Evolutionary conservation across 2,797 vertebrate species (phyloP).

Genomic region (Limosa lapponica): DNA sequence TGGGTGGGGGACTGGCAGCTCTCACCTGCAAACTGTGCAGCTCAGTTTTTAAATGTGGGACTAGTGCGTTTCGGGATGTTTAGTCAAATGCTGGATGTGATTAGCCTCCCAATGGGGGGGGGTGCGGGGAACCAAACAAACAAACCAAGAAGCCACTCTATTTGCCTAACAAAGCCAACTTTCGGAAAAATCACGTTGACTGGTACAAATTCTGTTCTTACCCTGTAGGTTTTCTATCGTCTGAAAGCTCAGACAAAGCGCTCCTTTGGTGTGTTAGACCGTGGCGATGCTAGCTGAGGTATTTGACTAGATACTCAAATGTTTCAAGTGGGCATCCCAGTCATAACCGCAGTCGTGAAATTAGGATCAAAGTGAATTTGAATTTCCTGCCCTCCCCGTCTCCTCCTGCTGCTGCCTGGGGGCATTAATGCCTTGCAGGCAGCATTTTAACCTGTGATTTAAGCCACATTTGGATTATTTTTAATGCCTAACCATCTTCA

Average conservation of each 20-base stretch:
- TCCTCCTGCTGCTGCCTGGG: not conserved
- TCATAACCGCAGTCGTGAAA: not conserved
- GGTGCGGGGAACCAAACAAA: not conserved
- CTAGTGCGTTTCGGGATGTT: not conserved
- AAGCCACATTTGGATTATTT: not conserved
- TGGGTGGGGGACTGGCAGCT: not conserved
- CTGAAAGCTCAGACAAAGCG: not conserved
- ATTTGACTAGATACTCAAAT: not conserved
- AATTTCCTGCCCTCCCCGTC: not conserved
- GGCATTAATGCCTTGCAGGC: not conserved
- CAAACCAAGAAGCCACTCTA: not conserved
- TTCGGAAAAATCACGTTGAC: not conserved
- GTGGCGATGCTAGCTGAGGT: not conserved
- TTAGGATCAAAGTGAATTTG: not conserved
- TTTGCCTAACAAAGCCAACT: not conserved
- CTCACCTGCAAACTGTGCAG: not conserved
- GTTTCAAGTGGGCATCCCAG: not conserved
- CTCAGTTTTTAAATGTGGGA: not conserved
- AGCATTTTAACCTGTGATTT: not conserved
- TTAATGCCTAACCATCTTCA: not conserved
- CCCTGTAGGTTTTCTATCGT: not conserved
- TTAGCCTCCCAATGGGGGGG: not conserved
- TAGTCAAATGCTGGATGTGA: not conserved
- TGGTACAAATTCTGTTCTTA: not conserved
- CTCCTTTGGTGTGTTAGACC: not conserved